phyloP scores from a whole-genome alignment of 2,888 invertebrate genomes.

The Xestia ashworthii region DNA sequence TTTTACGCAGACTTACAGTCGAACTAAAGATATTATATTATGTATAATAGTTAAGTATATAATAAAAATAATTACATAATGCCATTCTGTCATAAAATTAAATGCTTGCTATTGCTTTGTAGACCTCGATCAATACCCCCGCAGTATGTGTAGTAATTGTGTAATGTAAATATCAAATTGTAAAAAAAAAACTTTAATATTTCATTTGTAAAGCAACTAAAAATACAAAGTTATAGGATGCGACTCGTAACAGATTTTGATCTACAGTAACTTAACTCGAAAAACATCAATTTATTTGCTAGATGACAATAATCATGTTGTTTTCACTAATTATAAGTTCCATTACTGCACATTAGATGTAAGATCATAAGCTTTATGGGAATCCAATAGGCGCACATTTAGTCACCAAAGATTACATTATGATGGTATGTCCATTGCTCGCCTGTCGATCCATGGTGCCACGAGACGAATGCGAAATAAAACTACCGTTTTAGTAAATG shows the following conservation, averaged over 20 bases:
- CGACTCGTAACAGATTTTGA: constrained; percentile 75
- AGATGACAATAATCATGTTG: constrained; percentile 60
- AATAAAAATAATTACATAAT: constrained; percentile 68
- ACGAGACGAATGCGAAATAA: constrained; percentile 79
- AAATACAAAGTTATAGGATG: constrained; percentile 73
- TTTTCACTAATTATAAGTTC: constrained; percentile 63
- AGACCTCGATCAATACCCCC: constrained; percentile 58
- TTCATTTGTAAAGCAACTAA: constrained; percentile 71
- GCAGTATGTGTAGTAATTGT: constrained; percentile 57
- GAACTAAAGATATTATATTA: constrained; percentile 62
- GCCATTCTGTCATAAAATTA: constrained; percentile 84
- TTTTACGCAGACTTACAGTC: constrained; percentile 71
- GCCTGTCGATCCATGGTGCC: constrained; percentile 72
- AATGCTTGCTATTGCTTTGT: constrained; percentile 80
- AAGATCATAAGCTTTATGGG: constrained; percentile 63
- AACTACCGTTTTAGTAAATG: constrained; percentile 84
- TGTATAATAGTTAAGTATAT: constrained; percentile 63
- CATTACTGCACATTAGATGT: constrained; percentile 61
- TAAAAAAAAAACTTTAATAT: constrained; percentile 70
- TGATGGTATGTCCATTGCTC: constrained; percentile 87
- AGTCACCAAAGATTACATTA: constrained; percentile 76
- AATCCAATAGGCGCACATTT: constrained; percentile 60
- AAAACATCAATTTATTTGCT: constrained; percentile 65
- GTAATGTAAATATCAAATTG: constrained; percentile 70
- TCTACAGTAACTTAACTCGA: constrained; percentile 73